Percentiles rank a stretch among this genome's conserved stretches.
These are phyloP conservation scores for Spinus pinus DNA, from an alignment of 2,797 vertebrate species.

Conservation along the genomic window DNA sequence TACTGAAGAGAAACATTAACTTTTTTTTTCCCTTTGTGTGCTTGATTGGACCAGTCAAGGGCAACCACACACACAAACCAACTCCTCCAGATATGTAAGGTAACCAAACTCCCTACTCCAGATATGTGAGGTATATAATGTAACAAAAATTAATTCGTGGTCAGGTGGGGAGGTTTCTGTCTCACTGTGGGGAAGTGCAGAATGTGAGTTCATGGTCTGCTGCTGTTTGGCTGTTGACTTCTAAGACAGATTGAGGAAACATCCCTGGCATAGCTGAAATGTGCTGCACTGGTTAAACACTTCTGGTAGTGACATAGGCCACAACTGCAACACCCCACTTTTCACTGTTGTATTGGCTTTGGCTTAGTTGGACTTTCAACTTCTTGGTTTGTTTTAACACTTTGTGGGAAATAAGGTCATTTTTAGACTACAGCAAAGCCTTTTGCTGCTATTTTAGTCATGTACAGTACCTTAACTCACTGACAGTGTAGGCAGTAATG, in stretches of 20 bases:
- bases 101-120: neutral
- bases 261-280: neutral
- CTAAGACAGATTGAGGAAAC: neutral
- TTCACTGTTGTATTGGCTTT: neutral
- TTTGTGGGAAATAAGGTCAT: neutral
- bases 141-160: neutral
- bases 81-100: neutral
- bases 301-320: neutral
- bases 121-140: neutral
- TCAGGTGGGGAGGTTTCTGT: neutral
- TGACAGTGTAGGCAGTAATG: neutral
- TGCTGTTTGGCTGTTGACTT: neutral
- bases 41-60: neutral
- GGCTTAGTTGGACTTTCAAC: neutral
- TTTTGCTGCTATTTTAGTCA: neutral
- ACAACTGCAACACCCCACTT: neutral
- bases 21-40: neutral
- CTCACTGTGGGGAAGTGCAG: neutral
- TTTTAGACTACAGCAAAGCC: neutral
- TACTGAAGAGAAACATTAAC: neutral
- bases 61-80: neutral
- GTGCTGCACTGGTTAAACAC: rapidly evolving
- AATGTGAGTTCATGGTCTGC: neutral
- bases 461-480: neutral
- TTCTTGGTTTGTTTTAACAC: neutral